Base-by-base conservation (phyloP, 2,113 vertebrate species). In the Peromyscus californicus region DNA sequence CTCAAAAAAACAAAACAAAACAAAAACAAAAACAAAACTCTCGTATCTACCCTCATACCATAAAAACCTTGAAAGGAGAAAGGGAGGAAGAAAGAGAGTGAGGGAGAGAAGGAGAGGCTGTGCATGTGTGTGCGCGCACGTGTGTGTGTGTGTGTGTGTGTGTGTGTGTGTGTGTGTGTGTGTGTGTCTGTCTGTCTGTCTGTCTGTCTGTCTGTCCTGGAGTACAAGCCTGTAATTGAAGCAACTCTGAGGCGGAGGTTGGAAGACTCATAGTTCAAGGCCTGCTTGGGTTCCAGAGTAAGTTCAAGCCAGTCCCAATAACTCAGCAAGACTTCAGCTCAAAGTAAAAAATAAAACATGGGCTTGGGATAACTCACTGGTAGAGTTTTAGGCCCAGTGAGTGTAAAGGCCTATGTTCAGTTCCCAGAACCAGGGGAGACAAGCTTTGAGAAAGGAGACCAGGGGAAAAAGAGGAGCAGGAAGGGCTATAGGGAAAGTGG, bases 81-180 rank as follows among this genome's bases (percentile, higher is more conserved):
- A 16, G 12, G 5, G 12, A 22, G 15, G 11, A 19, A 24, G n/a
- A 54, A 3, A 7, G n/a, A 6, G 24, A 22, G 19, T 5, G 2
- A 39, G 2, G 80, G 26, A 12, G 21, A 5, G 7, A 42, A 13
- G 4, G 0, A 39, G 48, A 51, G 8, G 16, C n/a, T 26, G 7
- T 26, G 63, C 10, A 24, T 24, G 7, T 24, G 61, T 24, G 21
- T 65, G n/a, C n/a, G n/a, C n/a, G n/a, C n/a, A n/a, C 29, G 63
- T 65, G 24, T 65, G 63, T 65, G 8, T 63, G 61, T 63, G 6
- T 63, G 61, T 63, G 21, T 45, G 45, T 45, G 45, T 63, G 6
- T 63, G 61, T 63, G 61, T 61, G 5, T 61, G 59, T 61, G 19
- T 63, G 61, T 63, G 61, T 63, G 61, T 63, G 22, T 63, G 61